Evolutionary conservation across 2,888 invertebrate species (phyloP).

Genomic region (Euzophera pinguis): DNA sequence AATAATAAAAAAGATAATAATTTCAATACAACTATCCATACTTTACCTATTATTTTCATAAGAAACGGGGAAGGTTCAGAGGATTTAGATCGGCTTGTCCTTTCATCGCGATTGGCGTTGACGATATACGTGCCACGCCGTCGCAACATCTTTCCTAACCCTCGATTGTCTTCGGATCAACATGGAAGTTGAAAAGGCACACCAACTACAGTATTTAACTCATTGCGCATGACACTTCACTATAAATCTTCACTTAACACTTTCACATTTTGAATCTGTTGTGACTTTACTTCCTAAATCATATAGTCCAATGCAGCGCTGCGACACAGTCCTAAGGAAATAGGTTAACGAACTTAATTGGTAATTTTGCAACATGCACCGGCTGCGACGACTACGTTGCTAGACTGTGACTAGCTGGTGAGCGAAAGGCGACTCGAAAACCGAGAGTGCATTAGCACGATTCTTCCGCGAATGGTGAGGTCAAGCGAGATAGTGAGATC

Average conservation of each 20-base stretch:
- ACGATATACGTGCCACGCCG: slow-evolving; percentile 71
- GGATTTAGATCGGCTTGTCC: slow-evolving; percentile 41
- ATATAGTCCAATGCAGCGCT: slow-evolving; percentile 37
- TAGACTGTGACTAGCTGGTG: slow-evolving; percentile 51
- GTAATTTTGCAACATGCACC: slow-evolving; percentile 66
- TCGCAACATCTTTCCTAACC: slow-evolving; percentile 54
- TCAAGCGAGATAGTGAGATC: slow-evolving; percentile 68
- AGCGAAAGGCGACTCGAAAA: slow-evolving; percentile 70
- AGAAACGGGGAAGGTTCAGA: slow-evolving; percentile 37
- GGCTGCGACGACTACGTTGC: slow-evolving; percentile 46
- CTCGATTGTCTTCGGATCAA: slow-evolving; percentile 25
- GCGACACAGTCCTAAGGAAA: slow-evolving; percentile 46
- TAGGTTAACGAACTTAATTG: slow-evolving; percentile 65
- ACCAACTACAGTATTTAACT: slow-evolving; percentile 25
- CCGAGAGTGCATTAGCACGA: slow-evolving; percentile 68
- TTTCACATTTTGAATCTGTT: slow-evolving; percentile 12
- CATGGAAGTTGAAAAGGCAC: slow-evolving; percentile 23
- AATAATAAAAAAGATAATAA: too few relatives aligned
- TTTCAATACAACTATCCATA: too few relatives aligned
- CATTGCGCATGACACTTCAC: slow-evolving; percentile 14
- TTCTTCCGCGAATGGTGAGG: slow-evolving; percentile 63
- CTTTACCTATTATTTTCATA: slow-evolving; percentile 52
- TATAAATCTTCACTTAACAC: slow-evolving; percentile 13
- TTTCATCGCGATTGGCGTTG: slow-evolving; percentile 53
- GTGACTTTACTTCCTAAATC: slow-evolving; percentile 31